These are phyloP conservation scores for Deroplatys truncata DNA, from an alignment of 2,888 invertebrate genomes.

Conservation along the genomic window DNA sequence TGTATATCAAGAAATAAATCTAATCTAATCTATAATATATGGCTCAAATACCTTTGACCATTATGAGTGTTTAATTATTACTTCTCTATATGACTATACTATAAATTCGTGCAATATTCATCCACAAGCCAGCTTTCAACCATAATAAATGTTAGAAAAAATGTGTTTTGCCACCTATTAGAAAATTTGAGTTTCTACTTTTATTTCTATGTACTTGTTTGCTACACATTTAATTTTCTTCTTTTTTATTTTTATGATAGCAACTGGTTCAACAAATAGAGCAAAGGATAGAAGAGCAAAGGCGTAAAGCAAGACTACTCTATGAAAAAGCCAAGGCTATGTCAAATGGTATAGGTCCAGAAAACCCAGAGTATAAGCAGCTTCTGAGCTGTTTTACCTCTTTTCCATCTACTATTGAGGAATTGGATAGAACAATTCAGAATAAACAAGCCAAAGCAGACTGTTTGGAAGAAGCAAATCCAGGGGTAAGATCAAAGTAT, in stretches of 20 bases:
- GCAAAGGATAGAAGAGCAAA: constrained; percentile 29
- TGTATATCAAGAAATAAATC: no score
- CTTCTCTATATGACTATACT: no score
- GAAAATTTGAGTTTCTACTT: no score
- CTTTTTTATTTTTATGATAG: background rate
- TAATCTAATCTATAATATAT: no score
- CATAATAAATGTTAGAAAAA: no score
- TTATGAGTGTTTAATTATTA: no score
- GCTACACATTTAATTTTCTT: no score
- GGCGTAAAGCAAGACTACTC: constrained; percentile 48
- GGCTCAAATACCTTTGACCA: no score
- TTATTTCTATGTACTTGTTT: no score
- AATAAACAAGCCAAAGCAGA: constrained; percentile 60
- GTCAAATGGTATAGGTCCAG: constrained; percentile 55
- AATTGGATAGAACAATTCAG: constrained; percentile 53
- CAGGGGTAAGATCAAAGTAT: constrained; percentile 47
- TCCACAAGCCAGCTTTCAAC: no score
- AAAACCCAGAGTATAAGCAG: constrained; percentile 51
- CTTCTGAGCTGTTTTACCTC: constrained; percentile 46
- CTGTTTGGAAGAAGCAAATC: constrained; percentile 55
- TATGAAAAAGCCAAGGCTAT: constrained; percentile 51
- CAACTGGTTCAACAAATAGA: background rate
- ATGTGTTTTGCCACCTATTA: no score
- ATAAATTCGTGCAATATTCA: no score
- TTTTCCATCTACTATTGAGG: constrained; percentile 51